Base-by-base conservation (phyloP, 1,140 invertebrate genomes). In the Drosophila sulfurigaster region DNA sequence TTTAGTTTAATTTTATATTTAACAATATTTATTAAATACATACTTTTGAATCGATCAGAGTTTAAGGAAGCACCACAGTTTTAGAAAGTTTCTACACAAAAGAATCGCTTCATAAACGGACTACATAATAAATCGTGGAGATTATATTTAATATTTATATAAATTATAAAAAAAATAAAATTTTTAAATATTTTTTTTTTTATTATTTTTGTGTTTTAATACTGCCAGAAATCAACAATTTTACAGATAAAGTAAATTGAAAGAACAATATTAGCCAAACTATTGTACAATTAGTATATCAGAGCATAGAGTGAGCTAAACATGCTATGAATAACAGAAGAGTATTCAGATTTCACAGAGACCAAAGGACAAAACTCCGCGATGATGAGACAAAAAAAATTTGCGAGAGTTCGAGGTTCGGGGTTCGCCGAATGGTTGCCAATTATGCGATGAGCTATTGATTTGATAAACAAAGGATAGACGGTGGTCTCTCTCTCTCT, bases 381-480 rank as follows among this genome's bases (percentile, higher is more conserved):
- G 28, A 62, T 74, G 60, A 68, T 51, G 35, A 38, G 32, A 20
- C 16, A 32, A 15, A 59, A 59, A 77, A 57, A 57, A 49, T 35
- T 49, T 35, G 41, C 41, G 4, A 43, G 41, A 43, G n/a, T 43
- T 38, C 10, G 35, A 38, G 32, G 49, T 43, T 35, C 32, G 32
- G 8, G 35, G 49, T 54, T 46, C 51, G 46, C 6, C 30, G 59
- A 43, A 11, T n/a, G 4, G 7, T 51, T 57, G 69, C 56, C 64
- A 81, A 72, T 81, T 81, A 78, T 49, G 78, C 63, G 54, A 66
- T 25, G 51, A 59, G 64, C 70, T 59, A 71, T 72, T 79, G 75
- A 72, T 63, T 80, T 11, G 48, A 16, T 25, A 32, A 79, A 76
- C 63, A 73, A 85, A 45, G 43, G 60, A 43, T 30, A 57, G n/a